These are phyloP conservation scores for Drosophila lacertosa DNA, from an alignment of 1,140 invertebrate genomes.

Conservation along the genomic window DNA sequence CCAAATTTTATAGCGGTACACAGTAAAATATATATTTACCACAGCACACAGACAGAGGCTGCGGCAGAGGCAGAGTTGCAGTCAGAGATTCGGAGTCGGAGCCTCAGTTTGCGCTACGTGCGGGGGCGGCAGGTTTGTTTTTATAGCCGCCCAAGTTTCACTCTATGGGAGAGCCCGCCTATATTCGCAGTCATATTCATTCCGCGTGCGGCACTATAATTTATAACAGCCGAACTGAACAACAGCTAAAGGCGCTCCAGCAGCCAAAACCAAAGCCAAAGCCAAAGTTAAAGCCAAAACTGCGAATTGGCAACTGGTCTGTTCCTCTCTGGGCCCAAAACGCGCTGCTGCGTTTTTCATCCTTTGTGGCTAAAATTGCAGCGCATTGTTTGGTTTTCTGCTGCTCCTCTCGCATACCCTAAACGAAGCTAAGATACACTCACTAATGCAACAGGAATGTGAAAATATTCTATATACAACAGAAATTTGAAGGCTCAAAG, in stretches of 20 bases:
- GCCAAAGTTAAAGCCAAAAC: constrained; percentile 8
- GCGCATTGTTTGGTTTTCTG: constrained; percentile 66
- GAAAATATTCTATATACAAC: not conserved
- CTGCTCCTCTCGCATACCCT: constrained; percentile 48
- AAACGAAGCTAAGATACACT: not conserved
- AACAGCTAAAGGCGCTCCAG: constrained; percentile 74
- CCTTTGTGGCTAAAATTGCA: constrained; percentile 71
- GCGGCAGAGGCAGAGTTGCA: constrained; percentile 11
- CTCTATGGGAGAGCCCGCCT: constrained; percentile 62
- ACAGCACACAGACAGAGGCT: not conserved
- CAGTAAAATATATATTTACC: constrained; percentile 69
- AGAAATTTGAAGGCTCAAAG: not conserved
- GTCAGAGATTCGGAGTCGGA: constrained; percentile 1
- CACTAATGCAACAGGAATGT: not conserved
- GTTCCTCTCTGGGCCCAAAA: constrained; percentile 39
- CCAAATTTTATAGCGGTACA: constrained; percentile 82
- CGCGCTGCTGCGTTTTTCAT: constrained; percentile 55
- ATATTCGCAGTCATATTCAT: constrained; percentile 59
- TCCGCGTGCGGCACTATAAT: constrained; percentile 81
- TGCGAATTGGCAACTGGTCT: constrained; percentile 9
- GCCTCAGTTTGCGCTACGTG: constrained; percentile 53
- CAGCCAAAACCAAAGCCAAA: constrained; percentile 21
- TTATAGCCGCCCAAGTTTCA: constrained; percentile 76
- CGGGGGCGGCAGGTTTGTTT: constrained; percentile 78
- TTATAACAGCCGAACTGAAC: constrained; percentile 80